Percentiles rank a stretch among this genome's conserved stretches.
phyloP scores from a whole-genome alignment of 2,797 vertebrate genomes.

The Steatocranus sp. region DNA sequence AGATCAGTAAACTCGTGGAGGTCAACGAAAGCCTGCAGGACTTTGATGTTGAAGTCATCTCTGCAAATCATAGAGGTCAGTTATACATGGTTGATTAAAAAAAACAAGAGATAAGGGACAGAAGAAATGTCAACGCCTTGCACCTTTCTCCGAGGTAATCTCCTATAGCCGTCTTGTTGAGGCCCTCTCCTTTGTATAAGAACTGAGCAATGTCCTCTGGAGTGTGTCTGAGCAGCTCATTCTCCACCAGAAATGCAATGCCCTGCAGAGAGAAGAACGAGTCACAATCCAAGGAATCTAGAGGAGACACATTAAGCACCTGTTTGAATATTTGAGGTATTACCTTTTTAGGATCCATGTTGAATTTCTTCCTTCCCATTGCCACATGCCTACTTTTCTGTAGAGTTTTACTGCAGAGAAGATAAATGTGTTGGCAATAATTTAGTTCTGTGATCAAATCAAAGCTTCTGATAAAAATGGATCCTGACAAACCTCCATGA shows the following conservation, averaged over 20 bases:
- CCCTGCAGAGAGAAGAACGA: constrained; percentile 68
- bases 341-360: constrained; percentile 95
- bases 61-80: constrained; percentile 51
- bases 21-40: constrained; percentile 91
- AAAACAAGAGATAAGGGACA: neutral
- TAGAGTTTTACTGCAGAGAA: constrained; percentile 84
- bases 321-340: neutral
- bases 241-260: constrained; percentile 90
- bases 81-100: neutral
- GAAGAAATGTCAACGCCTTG: neutral
- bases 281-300: neutral
- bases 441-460: neutral
- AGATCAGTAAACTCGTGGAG: constrained; percentile 91
- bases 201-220: constrained; percentile 89
- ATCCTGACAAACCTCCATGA: neutral
- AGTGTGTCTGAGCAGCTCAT: constrained; percentile 88
- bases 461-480: neutral
- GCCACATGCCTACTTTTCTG: constrained; percentile 91
- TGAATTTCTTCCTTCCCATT: constrained; percentile 95
- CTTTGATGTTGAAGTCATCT: constrained; percentile 91
- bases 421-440: neutral
- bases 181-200: constrained; percentile 93
- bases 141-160: constrained; percentile 91
- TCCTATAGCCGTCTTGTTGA: constrained; percentile 94
- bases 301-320: neutral